Conservation (phyloP, 2,888 invertebrate species). For the Drosophila buzzatii region DNA sequence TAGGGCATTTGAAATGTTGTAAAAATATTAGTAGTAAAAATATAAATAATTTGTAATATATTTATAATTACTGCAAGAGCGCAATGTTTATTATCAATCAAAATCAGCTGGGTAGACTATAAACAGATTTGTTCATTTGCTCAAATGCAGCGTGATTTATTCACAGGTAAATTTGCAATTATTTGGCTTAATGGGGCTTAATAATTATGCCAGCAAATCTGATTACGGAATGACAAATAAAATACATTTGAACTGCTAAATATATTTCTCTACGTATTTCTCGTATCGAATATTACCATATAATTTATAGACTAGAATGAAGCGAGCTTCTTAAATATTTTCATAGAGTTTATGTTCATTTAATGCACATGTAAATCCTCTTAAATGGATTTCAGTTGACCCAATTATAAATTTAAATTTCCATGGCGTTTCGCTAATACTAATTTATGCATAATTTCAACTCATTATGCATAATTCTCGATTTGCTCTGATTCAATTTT, state of each 20-base stretch:
- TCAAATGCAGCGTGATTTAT: constrained; percentile 2
- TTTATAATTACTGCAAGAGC: not conserved
- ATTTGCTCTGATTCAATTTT: not conserved
- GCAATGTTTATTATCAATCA: not conserved
- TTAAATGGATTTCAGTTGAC: constrained; percentile 27
- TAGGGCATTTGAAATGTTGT: not conserved
- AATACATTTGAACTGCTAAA: constrained; percentile 42
- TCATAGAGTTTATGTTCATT: constrained; percentile 1
- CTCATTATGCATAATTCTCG: constrained; percentile 33
- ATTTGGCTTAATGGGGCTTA: constrained; percentile 68
- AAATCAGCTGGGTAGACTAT: not conserved
- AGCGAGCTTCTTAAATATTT: not conserved
- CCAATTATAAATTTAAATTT: constrained; percentile 52
- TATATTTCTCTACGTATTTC: not conserved
- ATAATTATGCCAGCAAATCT: constrained; percentile 48
- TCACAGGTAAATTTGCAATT: constrained; percentile 50
- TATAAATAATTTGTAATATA: not conserved
- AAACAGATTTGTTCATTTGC: not conserved
- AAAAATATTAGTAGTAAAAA: not conserved
- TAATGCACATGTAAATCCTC: constrained; percentile 37
- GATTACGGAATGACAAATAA: constrained; percentile 70
- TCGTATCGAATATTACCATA: not conserved
- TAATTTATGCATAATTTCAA: constrained; percentile 56
- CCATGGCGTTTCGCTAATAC: constrained; percentile 30
- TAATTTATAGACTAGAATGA: not conserved